Evolutionary conservation across 2,888 invertebrate species (phyloP), one percentile per base, ranked within the genome.

Genomic region (Diploptera punctata): DNA sequence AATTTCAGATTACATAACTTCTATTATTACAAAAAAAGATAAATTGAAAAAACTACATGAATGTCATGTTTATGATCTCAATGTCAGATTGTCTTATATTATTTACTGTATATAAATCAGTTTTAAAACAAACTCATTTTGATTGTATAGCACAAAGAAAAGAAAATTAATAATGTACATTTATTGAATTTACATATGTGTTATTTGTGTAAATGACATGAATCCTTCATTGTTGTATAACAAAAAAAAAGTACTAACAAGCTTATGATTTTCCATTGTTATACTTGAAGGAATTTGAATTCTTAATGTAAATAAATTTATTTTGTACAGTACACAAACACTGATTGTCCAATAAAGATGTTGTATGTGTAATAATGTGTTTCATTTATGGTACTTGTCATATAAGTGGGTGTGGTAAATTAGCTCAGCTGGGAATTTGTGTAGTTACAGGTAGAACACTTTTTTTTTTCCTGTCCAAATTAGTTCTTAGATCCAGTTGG

Each of bases 221-320:
- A 57, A 57, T 13, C 29, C 5, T 49, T 67, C 29, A 49, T 29
- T 19, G 21, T 67, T 67, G 18, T 44, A 47, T 18, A 49, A 21
- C 21, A 26, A 38, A 43, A 19, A 31, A 31, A 67, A 49, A 47
- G 24, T 44, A 69, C 57, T 69, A 69, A 69, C 60, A 44, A 44
- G 57, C 60, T 68, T 69, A 33, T 33, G 16, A n/a, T 43, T 13
- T 69, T 13, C 16, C 26, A 26, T 21, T 54, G 16, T 69, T 60
- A 4, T 54, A 43, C 43, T 60, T 69, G 60, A 69, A 69, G 21
- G 18, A 24, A 79, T 81, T 80, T 78, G 79, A 79, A 79, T 79
- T 78, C 79, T 79, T 78, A 80, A 21, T 72, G 69, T 69, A 69
- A 16, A 69, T 69, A 65, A 18, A 60, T 71, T 71, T 72, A 72